These are phyloP conservation scores for Antigone vipio DNA, from an alignment of 2,113 vertebrate species.

Conservation along the genomic window DNA sequence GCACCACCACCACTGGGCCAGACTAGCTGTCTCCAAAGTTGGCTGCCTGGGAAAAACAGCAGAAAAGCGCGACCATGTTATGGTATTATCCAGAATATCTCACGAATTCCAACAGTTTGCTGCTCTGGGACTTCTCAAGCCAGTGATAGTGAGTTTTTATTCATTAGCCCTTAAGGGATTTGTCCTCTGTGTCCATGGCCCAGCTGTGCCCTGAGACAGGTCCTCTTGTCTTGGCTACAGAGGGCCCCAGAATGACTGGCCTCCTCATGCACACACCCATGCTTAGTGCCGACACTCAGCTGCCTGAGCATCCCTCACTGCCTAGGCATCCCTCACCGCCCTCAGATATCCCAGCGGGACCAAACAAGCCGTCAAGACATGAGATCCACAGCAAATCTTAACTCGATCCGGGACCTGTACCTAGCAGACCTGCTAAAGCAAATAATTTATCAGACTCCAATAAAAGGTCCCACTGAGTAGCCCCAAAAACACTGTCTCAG, in stretches of 20 bases:
- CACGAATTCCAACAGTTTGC: not conserved
- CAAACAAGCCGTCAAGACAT: not conserved
- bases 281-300: not conserved
- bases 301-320: not conserved
- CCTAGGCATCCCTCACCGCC: not conserved
- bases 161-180: not conserved
- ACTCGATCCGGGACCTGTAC: not conserved
- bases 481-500: not conserved
- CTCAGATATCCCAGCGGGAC: not conserved
- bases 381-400: not conserved
- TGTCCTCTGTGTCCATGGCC: not conserved
- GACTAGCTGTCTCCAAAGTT: not conserved
- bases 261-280: rapidly evolving
- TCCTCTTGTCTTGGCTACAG: not conserved
- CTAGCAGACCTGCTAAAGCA: not conserved
- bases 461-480: not conserved
- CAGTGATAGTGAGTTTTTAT: not conserved
- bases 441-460: slow-evolving; percentile 1
- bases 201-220: not conserved
- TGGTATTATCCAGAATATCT: not conserved
- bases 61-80: not conserved
- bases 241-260: not conserved
- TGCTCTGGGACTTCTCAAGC: not conserved
- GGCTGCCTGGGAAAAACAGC: not conserved
- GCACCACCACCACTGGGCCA: not conserved